These are phyloP conservation scores for Pedicia rivosa DNA, from an alignment of 2,888 invertebrate species.

Conservation along the genomic window DNA sequence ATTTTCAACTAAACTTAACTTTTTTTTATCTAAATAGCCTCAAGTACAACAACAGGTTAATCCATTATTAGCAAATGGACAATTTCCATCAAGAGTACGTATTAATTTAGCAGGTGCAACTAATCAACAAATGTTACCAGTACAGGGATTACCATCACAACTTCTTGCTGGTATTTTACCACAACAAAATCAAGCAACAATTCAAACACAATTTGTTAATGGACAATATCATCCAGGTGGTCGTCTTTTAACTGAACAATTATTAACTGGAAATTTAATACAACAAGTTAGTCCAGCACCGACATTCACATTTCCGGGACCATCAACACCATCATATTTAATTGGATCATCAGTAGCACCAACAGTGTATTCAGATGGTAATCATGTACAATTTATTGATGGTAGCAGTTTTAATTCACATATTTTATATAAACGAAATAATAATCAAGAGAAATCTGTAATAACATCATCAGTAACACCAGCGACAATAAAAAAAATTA, in stretches of 20 bases:
- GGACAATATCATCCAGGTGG: slow-evolving; percentile 43
- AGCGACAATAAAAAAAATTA: too few relatives aligned
- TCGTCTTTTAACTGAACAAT: slow-evolving; percentile 39
- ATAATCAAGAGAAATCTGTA: too few relatives aligned
- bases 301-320: slow-evolving; percentile 17
- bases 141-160: slow-evolving; percentile 26
- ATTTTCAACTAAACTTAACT: slow-evolving; percentile 2
- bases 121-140: slow-evolving; percentile 35
- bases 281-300: slow-evolving; percentile 11
- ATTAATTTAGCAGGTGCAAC: slow-evolving; percentile 35
- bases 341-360: slow-evolving; percentile 7
- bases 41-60: slow-evolving; percentile 35
- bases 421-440: slow-evolving; percentile 16
- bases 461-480: neutral
- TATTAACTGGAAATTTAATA: slow-evolving; percentile 20
- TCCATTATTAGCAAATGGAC: slow-evolving; percentile 41
- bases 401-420: slow-evolving; percentile 17
- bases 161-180: slow-evolving; percentile 6
- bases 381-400: slow-evolving; percentile 47
- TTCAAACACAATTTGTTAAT: slow-evolving; percentile 39
- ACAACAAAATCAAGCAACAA: slow-evolving; percentile 17
- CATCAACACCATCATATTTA: slow-evolving; percentile 14
- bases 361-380: slow-evolving; percentile 16
- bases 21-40: slow-evolving; percentile 18
- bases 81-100: slow-evolving; percentile 37